phyloP scores from a whole-genome alignment of 1,140 invertebrate species.

The Drosophila lacertosa region DNA sequence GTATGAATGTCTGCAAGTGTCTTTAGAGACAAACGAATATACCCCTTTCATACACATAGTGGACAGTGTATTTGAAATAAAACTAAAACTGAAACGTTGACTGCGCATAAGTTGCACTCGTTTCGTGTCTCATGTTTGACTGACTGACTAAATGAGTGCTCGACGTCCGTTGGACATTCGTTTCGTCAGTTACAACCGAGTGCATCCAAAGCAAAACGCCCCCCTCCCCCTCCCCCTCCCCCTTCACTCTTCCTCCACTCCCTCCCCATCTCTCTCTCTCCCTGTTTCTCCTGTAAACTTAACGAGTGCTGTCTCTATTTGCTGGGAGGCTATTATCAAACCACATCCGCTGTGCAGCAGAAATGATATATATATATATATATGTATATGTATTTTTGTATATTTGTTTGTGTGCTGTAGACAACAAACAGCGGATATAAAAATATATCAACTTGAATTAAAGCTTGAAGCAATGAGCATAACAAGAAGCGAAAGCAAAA shows the following conservation, averaged over 20 bases:
- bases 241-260: neutral
- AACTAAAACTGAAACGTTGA: constrained; percentile 28
- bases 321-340: constrained; percentile 65
- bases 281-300: constrained; percentile 2
- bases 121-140: constrained; percentile 46
- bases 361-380: constrained; percentile 36
- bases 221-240: constrained; percentile 10
- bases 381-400: neutral
- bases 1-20: too few species aligned
- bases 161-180: constrained; percentile 22
- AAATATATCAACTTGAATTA: constrained; percentile 73
- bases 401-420: neutral
- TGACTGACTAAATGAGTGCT: constrained; percentile 73
- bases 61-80: constrained; percentile 2
- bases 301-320: constrained; percentile 24
- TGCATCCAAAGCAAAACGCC: constrained; percentile 60
- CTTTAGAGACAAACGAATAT: too few species aligned
- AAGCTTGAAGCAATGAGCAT: constrained; percentile 68
- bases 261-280: constrained; percentile 11
- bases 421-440: constrained; percentile 64
- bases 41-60: too few species aligned
- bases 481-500: constrained; percentile 46
- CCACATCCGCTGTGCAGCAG: constrained; percentile 69
- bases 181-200: constrained; percentile 73
- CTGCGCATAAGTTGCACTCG: constrained; percentile 19